Evolutionary conservation across 2,797 vertebrate species (phyloP), one percentile per base, ranked within the genome.

Genomic region (Muscicapa striata): DNA sequence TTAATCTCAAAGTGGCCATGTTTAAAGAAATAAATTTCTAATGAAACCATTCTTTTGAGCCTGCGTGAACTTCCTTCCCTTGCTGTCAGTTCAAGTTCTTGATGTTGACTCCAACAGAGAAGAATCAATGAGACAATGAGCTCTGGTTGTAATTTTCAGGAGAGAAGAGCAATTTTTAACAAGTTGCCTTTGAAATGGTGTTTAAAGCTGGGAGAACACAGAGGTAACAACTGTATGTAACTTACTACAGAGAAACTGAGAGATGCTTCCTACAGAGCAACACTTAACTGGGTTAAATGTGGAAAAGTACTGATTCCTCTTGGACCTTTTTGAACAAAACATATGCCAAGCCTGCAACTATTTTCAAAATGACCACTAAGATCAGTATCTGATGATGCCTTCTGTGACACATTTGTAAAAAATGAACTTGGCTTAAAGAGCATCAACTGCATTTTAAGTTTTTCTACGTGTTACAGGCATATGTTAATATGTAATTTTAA

Each of bases 21-120:
- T 94, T 94, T 91, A 91, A 94, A 89, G 79, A 96, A 96, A 96
- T 96, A 96, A 96, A 96, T 96, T 96, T 95, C 13, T 94, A 96
- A 90, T 94, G 63, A 96, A 96, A 94, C 36, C 48, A 30, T 54
- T 67, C 29, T 15, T 36, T 48, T 13, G 84, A 84, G 45, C 54
- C 55, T 55, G 81, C 0, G 51, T 95, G 80, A 68, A 29, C 34
- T 89, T 94, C 48, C 73, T 93, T 95, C 79, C 75, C 87, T 76
- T 1, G 7, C 72, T 64, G 49, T 54, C 61, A 66, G 29, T 32
- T n/a, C 66, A 16, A 61, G 63, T 51, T 34, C 75, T 40, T 46
- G 62, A 77, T 36, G 19, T 32, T 43, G 38, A 15, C 34, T 27
- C 26, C 13, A 41, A 0, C 29, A 17, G 52, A 34, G 77, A 62